Conservation (phyloP, 2,797 vertebrate genomes). For the Balearica regulorum region DNA sequence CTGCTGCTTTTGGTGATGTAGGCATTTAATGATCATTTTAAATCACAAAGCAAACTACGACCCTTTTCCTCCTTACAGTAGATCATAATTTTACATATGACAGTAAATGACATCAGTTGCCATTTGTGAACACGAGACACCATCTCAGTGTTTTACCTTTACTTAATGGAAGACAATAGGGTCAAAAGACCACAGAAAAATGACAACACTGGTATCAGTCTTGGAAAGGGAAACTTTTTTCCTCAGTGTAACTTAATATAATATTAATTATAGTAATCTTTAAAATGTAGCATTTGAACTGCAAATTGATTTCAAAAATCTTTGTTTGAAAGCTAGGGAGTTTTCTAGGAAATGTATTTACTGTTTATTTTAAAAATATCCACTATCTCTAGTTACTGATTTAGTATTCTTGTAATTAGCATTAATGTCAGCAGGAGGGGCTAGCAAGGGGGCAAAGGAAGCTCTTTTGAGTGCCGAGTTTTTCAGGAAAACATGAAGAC, state of each 20-base stretch:
- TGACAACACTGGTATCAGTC: neutral
- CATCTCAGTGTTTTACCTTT: neutral
- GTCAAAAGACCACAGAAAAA: neutral
- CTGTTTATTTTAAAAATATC: neutral
- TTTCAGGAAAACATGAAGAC: neutral
- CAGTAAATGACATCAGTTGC: neutral
- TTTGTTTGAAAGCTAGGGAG: neutral
- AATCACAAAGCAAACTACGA: neutral
- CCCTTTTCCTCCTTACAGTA: neutral
- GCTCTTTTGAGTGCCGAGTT: fast-evolving
- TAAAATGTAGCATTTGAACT: neutral
- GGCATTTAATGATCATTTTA: neutral
- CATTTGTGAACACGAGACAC: neutral
- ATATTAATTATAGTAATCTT: neutral
- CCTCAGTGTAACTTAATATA: neutral
- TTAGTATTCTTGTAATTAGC: neutral
- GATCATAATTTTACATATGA: neutral
- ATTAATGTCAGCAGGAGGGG: neutral
- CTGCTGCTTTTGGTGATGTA: neutral
- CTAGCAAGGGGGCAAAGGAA: neutral
- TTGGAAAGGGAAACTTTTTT: neutral
- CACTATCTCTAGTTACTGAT: too few relatives aligned
- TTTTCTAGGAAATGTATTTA: neutral
- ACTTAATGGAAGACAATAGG: neutral
- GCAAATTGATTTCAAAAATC: neutral